Percentiles rank a stretch among this genome's conserved stretches.
Conservation (phyloP, 2,113 vertebrate species). For the Scalopus aquaticus region DNA sequence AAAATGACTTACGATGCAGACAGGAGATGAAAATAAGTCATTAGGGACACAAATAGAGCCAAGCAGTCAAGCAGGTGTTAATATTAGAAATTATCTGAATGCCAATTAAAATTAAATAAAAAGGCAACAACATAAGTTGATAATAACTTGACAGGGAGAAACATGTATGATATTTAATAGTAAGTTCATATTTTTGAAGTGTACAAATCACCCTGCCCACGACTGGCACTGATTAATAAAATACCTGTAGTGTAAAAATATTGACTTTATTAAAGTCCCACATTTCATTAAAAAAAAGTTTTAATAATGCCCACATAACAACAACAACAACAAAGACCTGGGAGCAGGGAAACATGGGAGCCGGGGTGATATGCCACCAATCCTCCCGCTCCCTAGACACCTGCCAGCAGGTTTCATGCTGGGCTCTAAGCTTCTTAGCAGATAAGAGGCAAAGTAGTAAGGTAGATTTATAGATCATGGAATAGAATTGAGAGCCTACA, state of each 20-base stretch:
- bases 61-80: slow-evolving; percentile 22
- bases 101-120: slow-evolving; percentile 65
- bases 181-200: slow-evolving; percentile 40
- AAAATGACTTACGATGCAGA: slow-evolving; percentile 13
- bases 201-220: slow-evolving; percentile 40
- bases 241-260: neutral
- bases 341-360: neutral
- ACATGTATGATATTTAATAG: slow-evolving; percentile 44
- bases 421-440: neutral
- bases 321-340: neutral
- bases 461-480: neutral
- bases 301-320: neutral
- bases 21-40: slow-evolving; percentile 26
- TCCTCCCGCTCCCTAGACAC: neutral
- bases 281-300: neutral
- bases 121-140: neutral
- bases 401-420: neutral
- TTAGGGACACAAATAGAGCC: slow-evolving; percentile 38
- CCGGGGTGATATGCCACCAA: neutral
- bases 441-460: neutral
- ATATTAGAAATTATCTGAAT: slow-evolving; percentile 47
- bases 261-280: neutral
- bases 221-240: slow-evolving; percentile 47
- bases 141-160: neutral
- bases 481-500: neutral